phyloP scores from a whole-genome alignment of 1,140 invertebrate species.

The Aphelinus certus region DNA sequence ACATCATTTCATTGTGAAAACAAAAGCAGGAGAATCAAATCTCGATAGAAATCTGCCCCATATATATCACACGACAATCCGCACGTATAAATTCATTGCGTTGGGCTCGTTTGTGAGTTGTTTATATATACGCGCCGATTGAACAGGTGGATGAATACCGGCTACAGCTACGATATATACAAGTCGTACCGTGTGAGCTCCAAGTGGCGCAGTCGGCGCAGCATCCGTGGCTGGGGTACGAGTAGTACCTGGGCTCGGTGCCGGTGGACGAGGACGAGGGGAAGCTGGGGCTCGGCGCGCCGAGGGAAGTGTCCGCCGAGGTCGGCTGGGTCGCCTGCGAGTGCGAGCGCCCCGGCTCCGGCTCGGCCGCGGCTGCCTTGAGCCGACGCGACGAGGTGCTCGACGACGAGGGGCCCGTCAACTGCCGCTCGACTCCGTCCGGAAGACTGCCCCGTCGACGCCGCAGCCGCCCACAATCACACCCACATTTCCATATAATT shows the following conservation, averaged over 20 bases:
- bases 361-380: constrained; percentile 45
- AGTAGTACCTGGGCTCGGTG: constrained; percentile 51
- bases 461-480: constrained; percentile 34
- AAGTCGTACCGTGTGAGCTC: constrained; percentile 60
- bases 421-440: constrained; percentile 67
- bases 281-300: constrained; percentile 42
- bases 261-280: constrained; percentile 25
- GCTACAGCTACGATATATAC: too few species aligned
- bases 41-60: too few species aligned
- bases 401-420: constrained; percentile 57
- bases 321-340: constrained; percentile 10
- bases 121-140: background rate
- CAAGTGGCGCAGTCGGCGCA: constrained; percentile 62
- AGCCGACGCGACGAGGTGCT: constrained; percentile 44
- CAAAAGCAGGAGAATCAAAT: too few species aligned
- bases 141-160: too few species aligned
- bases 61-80: too few species aligned
- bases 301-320: constrained; percentile 30
- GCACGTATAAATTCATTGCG: background rate
- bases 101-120: background rate
- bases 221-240: constrained; percentile 59
- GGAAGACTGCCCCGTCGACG: constrained; percentile 59
- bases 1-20: too few species aligned
- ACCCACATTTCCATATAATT: constrained; percentile 29
- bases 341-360: constrained; percentile 45